Base-by-base conservation (phyloP, 2,113 vertebrate species). In the Alligator sinensis region DNA sequence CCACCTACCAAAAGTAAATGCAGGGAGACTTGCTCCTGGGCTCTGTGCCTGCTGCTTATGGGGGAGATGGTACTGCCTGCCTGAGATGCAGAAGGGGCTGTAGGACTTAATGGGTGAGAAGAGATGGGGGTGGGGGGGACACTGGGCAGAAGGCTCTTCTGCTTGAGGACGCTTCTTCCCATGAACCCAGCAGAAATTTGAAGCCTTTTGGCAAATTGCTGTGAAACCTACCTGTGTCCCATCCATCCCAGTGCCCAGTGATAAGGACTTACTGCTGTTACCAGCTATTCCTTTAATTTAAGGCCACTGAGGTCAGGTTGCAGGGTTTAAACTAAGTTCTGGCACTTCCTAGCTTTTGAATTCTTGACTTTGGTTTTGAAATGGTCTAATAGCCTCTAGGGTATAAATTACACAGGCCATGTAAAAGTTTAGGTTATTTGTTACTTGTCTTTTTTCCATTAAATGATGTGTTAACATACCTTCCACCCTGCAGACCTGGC, bases 251-350 rank as follows among this genome's bases (percentile, higher is more conserved):
- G 72, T 22, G 22, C 27, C 77, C 27, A 16, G 25, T 6, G 30
- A 10, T 2, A 11, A 28, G 1, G 30, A 59, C 28, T 34, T 64
- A 28, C 62, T 11, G 1, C 1, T 1, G 3, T 25, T 0, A 12
- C 55, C 15, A 22, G 30, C 3, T 13, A 14, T 21, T 38, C 19
- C 62, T 19, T 15, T 0, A 47, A 27, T 0, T 11, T 4, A 21
- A 14, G 70, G 21, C 21, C 21, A 4, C 70, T 47, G 70, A 47
- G 47, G 34, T 74, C 14, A 7, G 21, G 22, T 12, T 47, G 34
- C 70, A 74, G 17, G 22, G 19, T 19, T 30, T 34, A 38, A 70
- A 38, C 30, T 9, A 47, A 47, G 47, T 47, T 70, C 66, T 70
- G n/a, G 66, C 30, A 70, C 5, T 11, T 34, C 68, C 18, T 11